Evolutionary conservation across 2,888 invertebrate genomes (phyloP), one percentile per base, ranked within the genome.

Genomic region (Xylocampa areola): DNA sequence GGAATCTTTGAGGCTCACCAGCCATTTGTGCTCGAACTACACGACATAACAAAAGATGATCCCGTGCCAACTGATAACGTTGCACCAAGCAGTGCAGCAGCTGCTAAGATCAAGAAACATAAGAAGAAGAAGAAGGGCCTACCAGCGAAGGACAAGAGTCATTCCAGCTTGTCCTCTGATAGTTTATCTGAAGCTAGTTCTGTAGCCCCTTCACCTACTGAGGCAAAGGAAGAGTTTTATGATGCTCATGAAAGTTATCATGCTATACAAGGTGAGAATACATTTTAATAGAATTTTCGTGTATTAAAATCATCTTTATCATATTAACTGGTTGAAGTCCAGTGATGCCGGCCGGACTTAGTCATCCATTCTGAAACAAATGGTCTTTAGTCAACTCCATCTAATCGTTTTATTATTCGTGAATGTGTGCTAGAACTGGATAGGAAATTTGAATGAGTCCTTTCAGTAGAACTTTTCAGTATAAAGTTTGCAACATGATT

Each of bases 231-330:
- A 47, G 80, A 89, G 54, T 91, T 88, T 50, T 90, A 84, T 61
- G 90, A 92, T 59, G 91, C 91, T 0, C 84, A 77, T 53, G 90
- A 83, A 36, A 91, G 89, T 66, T 87, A 81, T 47, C 84, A 89
- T 50, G 79, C 70, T n/a, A 52, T 88, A 13, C 49, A 84, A 68
- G 86, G 90, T 88, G 57, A 52, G 13, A 14, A 14, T 2, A 2
- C 1, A 1, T 13, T 27, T 1, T n/a, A 27, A 27, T n/a, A 27
- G n/a, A n/a, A n/a, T n/a, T n/a, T n/a, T n/a, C 6, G 25, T 7
- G 7, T 5, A 1, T 25, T 25, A 8, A 8, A 2, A 25, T 25
- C 21, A 21, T 21, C 21, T 4, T 21, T 5, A 21, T 21, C 21
- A 21, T 21, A 4, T 21, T 5, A 21, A 5, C 21, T 5, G 5